Evolutionary conservation across 2,888 invertebrate species (phyloP).

Genomic region (Campopleginae sp.): DNA sequence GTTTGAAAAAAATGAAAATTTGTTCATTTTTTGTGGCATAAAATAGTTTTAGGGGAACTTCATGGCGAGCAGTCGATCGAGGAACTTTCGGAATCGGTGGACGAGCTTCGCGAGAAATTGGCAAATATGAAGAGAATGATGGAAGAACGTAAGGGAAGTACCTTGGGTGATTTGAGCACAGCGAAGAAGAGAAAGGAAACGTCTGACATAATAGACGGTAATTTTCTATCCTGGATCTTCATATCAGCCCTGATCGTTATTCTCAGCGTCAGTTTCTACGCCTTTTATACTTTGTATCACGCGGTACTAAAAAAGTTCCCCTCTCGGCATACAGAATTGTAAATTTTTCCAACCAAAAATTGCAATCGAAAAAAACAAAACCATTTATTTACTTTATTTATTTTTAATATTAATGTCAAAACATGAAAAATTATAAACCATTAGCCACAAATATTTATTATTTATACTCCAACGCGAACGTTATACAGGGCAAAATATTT

Average conservation of each 20-base stretch:
- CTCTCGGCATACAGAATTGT: slow-evolving; percentile 92
- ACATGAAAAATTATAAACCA: background rate
- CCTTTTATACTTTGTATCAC: slow-evolving; percentile 93
- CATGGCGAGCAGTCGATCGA: slow-evolving; percentile 77
- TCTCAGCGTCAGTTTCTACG: slow-evolving; percentile 92
- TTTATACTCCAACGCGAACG: background rate
- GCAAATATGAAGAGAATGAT: slow-evolving; percentile 93
- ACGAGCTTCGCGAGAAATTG: slow-evolving; percentile 91
- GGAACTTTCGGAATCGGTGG: slow-evolving; percentile 89
- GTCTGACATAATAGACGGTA: slow-evolving; percentile 90
- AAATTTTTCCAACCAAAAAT: slow-evolving; percentile 77
- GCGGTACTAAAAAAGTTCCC: slow-evolving; percentile 94
- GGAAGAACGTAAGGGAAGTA: slow-evolving; percentile 88
- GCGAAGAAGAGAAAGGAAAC: slow-evolving; percentile 80
- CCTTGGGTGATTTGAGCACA: slow-evolving; percentile 85
- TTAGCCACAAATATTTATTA: background rate
- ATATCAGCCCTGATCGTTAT: slow-evolving; percentile 92
- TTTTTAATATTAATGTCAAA: background rate
- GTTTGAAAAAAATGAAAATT: background rate
- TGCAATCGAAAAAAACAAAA: background rate
- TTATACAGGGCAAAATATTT: slow-evolving; percentile 19
- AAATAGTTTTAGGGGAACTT: slow-evolving; percentile 73
- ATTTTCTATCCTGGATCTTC: slow-evolving; percentile 93
- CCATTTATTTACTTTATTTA: background rate
- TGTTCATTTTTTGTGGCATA: slow-evolving; percentile 2